phyloP scores from a whole-genome alignment of 1,140 invertebrate species.

The Drosophila melanogaster region Release_6_plus_ISO1_MT NT_033779.5:403501-404000 shows the following conservation, averaged over 20 bases:
- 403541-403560: no score
- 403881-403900: constrained; percentile 41
- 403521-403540: no score
- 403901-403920: constrained; percentile 20
- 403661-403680: constrained; percentile 3
- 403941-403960: neutral
- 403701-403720: constrained; percentile 24
- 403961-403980: constrained; percentile 1
- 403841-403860: constrained; percentile 42
- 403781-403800: neutral
- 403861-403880: constrained; percentile 57
- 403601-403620: no score
- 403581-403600: no score
- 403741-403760: no score
- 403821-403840: constrained; percentile 64
- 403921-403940: neutral
- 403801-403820: constrained; percentile 41
- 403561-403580: no score
- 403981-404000: neutral
- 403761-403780: no score
- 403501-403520: constrained; percentile 15
- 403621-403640: no score
- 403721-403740: constrained; percentile 46
- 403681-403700: constrained; percentile 58
- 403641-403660: neutral